These are phyloP conservation scores for Pipistrellus kuhlii DNA, from an alignment of 2,797 vertebrate species.

Conservation along the genomic window DNA sequence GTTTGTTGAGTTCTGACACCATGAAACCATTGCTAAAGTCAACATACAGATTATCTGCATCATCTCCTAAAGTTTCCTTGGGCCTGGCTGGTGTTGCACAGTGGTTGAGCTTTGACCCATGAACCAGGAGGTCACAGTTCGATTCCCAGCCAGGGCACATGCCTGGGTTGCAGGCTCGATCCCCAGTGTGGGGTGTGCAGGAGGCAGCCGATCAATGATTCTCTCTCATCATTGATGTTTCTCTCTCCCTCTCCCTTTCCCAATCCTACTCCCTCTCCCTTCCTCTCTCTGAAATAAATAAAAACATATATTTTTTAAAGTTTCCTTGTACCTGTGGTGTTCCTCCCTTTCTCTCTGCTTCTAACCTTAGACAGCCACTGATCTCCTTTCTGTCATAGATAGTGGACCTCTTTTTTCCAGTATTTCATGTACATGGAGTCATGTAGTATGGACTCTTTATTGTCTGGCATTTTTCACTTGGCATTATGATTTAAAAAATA, in stretches of 20 bases:
- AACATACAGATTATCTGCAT: not conserved
- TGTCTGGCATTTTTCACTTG: not conserved
- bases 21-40: not conserved
- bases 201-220: no score
- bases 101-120: no score
- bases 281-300: no score
- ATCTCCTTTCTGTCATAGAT: not conserved
- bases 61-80: not conserved
- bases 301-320: no score
- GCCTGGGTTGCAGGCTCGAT: no score
- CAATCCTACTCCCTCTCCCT: no score
- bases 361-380: not conserved
- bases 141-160: no score
- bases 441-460: not conserved
- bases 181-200: no score
- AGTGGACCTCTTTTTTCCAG: not conserved
- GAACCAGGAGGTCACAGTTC: no score
- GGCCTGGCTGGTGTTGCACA: not conserved
- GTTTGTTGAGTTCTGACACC: not conserved
- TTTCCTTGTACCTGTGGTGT: not conserved
- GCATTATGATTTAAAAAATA: not conserved
- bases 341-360: slow-evolving; percentile 1
- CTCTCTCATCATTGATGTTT: no score
- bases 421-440: not conserved
- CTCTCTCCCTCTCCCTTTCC: no score